Percentiles rank a stretch among this genome's conserved stretches.
Evolutionary conservation across 2,888 invertebrate species (phyloP).

Genomic region (Gastrophysa polygoni): DNA sequence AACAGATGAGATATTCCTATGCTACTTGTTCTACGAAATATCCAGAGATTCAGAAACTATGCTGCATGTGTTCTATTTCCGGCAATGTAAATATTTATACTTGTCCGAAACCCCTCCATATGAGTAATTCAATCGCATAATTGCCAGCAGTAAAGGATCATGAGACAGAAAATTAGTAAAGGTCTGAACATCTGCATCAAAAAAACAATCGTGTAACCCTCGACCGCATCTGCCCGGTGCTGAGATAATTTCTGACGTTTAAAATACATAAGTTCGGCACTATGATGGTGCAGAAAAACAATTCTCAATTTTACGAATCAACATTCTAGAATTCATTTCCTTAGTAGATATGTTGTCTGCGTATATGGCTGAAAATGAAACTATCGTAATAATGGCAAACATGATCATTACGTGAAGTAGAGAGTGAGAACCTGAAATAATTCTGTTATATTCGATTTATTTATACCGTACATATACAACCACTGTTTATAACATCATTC

Average conservation of each 20-base stretch:
- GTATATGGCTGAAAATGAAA: neutral
- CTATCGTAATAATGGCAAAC: slow-evolving; percentile 2
- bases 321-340: too few relatives aligned
- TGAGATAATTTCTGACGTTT: too few relatives aligned
- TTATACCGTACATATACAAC: slow-evolving; percentile 30
- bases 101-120: slow-evolving; percentile 15
- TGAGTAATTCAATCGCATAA: slow-evolving; percentile 1
- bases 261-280: too few relatives aligned
- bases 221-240: too few relatives aligned
- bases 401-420: slow-evolving; percentile 23
- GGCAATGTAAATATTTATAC: slow-evolving; percentile 20
- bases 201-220: too few relatives aligned
- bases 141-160: slow-evolving; percentile 8
- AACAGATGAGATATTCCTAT: too few relatives aligned
- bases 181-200: too few relatives aligned
- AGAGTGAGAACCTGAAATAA: slow-evolving; percentile 29
- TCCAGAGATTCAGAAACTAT: too few relatives aligned
- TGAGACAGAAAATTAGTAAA: neutral
- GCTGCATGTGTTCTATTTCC: slow-evolving; percentile 13
- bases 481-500: slow-evolving; percentile 42
- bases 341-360: neutral
- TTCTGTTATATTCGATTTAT: slow-evolving; percentile 12
- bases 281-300: too few relatives aligned
- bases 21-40: too few relatives aligned
- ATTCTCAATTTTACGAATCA: too few relatives aligned